Evolutionary conservation across 2,888 invertebrate genomes (phyloP).

Genomic region (Branchellion lobata): DNA sequence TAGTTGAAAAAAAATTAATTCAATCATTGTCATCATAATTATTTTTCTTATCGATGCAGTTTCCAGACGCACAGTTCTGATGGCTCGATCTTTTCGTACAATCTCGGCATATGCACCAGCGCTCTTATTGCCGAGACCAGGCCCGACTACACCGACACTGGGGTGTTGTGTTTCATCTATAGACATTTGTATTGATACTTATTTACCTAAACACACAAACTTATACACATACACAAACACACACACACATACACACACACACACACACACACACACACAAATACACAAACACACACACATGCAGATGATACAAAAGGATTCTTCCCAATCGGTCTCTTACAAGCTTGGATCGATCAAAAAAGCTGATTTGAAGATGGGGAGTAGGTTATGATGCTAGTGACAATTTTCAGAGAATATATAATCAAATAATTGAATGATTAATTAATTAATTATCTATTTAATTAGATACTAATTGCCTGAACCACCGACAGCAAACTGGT

Average conservation of each 20-base stretch:
- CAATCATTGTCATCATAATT: background rate
- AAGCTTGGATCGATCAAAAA: background rate
- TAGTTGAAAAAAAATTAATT: too few relatives aligned
- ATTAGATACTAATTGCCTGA: too few relatives aligned
- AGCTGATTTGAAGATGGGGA: background rate
- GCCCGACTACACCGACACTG: background rate
- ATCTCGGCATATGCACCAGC: background rate
- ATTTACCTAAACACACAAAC: background rate
- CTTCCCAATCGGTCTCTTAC: background rate
- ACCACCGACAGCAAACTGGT: background rate
- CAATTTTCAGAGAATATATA: too few relatives aligned
- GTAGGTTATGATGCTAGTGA: too few relatives aligned
- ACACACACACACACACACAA: conserved; percentile 24
- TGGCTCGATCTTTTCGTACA: background rate
- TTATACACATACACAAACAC: background rate
- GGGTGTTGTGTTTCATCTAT: background rate
- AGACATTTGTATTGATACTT: background rate
- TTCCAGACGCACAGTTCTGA: background rate
- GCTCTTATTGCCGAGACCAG: background rate
- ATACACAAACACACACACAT: conserved; percentile 6
- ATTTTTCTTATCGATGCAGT: too few relatives aligned
- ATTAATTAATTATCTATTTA: too few relatives aligned
- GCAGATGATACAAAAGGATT: background rate
- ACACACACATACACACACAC: conserved; percentile 1
- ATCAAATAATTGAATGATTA: background rate